A percentile compares a stretch with the other conserved stretches of the same genome.
Conservation (phyloP, 2,797 vertebrate genomes). For the Ispidina lecontei region DNA sequence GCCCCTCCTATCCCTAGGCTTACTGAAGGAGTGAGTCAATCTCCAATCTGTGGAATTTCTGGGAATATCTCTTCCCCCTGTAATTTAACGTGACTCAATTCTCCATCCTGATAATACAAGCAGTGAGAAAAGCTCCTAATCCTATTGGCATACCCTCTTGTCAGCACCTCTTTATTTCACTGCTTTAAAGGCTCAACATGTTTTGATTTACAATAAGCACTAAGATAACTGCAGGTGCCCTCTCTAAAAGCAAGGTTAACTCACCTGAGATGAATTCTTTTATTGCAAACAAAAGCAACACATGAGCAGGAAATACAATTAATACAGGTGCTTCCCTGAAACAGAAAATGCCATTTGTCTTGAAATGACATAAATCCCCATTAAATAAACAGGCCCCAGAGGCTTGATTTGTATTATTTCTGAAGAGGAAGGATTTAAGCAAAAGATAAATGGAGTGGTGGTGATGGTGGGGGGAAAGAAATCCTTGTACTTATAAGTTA, state of each 20-base stretch:
- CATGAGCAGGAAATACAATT: slow-evolving; percentile 83
- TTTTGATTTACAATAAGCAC: slow-evolving; percentile 84
- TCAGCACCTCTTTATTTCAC: slow-evolving; percentile 84
- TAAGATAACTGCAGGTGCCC: slow-evolving; percentile 84
- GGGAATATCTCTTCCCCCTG: slow-evolving; percentile 79
- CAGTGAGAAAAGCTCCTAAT: slow-evolving; percentile 82
- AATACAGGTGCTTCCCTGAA: slow-evolving; percentile 83
- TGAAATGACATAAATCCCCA: slow-evolving; percentile 67
- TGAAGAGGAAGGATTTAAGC: slow-evolving; percentile 71
- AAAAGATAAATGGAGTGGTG: slow-evolving; percentile 56
- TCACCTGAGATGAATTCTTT: slow-evolving; percentile 85
- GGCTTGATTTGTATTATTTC: slow-evolving; percentile 71
- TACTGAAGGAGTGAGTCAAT: slow-evolving; percentile 72
- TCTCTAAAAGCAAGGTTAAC: slow-evolving; percentile 84
- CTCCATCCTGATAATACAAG: slow-evolving; percentile 77
- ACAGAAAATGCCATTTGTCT: slow-evolving; percentile 74
- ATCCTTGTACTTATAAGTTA: slow-evolving; percentile 48
- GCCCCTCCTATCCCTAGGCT: slow-evolving; percentile 68
- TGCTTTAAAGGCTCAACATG: slow-evolving; percentile 84
- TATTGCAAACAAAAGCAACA: slow-evolving; percentile 80
- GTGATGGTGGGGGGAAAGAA: not conserved
- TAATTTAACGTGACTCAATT: slow-evolving; percentile 83
- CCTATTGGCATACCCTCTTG: slow-evolving; percentile 81
- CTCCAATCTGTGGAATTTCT: slow-evolving; percentile 81
- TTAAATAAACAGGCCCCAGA: slow-evolving; percentile 66